Evolutionary conservation across 2,113 vertebrate genomes (phyloP).

Genomic region (Pionites leucogaster): DNA sequence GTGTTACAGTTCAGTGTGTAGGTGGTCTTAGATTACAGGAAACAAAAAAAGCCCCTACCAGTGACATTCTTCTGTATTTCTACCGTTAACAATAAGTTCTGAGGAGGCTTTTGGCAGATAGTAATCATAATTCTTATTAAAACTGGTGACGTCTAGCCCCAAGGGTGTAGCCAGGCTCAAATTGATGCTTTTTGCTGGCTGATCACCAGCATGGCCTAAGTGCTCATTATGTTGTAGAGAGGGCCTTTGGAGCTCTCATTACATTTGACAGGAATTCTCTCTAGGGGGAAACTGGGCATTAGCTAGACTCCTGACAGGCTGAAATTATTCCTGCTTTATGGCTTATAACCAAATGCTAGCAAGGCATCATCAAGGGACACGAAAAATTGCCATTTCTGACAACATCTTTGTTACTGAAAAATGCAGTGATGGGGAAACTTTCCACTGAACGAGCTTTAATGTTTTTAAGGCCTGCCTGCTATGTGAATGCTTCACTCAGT

Average conservation of each 20-base stretch:
- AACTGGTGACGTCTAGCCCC: conserved; percentile 82
- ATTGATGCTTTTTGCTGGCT: conserved; percentile 85
- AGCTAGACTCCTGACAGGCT: conserved; percentile 85
- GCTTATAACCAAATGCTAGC: conserved; percentile 86
- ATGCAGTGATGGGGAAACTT: conserved; percentile 69
- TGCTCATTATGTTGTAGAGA: conserved; percentile 88
- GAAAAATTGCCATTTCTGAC: conserved; percentile 85
- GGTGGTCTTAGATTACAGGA: conserved; percentile 63
- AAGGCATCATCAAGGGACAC: conserved; percentile 80
- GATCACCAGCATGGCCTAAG: conserved; percentile 85
- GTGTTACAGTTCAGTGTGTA: conserved; percentile 45
- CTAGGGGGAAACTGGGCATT: conserved; percentile 85
- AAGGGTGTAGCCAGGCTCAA: conserved; percentile 81
- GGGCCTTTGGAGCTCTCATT: conserved; percentile 86
- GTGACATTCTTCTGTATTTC: conserved; percentile 69
- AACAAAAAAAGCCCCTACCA: neutral
- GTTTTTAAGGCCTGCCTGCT: conserved; percentile 58
- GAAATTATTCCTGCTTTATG: conserved; percentile 86
- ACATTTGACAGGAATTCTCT: conserved; percentile 87
- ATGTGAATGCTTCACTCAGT: neutral
- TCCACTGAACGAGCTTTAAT: conserved; percentile 47
- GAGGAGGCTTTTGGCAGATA: conserved; percentile 79
- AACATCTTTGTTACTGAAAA: conserved; percentile 84
- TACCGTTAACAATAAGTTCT: conserved; percentile 68
- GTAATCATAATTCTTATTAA: conserved; percentile 89